Evolutionary conservation across 2,888 invertebrate genomes (phyloP).

Genomic region (Sicus ferrugineus): DNA sequence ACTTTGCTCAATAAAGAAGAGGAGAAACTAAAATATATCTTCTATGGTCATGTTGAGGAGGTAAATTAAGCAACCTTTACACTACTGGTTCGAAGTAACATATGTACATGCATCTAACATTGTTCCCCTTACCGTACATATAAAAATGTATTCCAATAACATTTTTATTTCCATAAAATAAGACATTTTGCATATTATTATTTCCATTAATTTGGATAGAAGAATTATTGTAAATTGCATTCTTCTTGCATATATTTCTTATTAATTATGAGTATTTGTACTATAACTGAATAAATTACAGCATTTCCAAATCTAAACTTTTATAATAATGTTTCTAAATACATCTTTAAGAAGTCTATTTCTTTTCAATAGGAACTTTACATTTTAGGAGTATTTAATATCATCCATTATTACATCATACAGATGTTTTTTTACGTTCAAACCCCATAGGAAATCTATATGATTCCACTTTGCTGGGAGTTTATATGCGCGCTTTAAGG

Average conservation of each 20-base stretch:
- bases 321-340: too few species aligned
- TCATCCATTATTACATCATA: slow-evolving; percentile 54
- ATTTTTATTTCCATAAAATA: neutral
- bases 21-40: slow-evolving; percentile 45
- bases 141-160: neutral
- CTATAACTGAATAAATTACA: neutral
- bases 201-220: too few species aligned
- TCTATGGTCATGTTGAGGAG: slow-evolving; percentile 43
- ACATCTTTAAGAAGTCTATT: neutral
- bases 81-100: neutral
- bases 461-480: slow-evolving; percentile 67
- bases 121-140: too few species aligned
- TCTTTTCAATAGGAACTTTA: neutral
- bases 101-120: neutral
- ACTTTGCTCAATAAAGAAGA: slow-evolving; percentile 39
- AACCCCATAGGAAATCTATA: slow-evolving; percentile 71
- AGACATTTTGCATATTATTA: neutral
- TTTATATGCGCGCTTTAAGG: slow-evolving; percentile 59
- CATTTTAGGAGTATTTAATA: neutral
- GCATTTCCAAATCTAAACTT: neutral
- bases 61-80: slow-evolving; percentile 3
- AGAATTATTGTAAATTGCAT: too few species aligned
- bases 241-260: neutral
- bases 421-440: slow-evolving; percentile 68
- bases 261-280: neutral